These are phyloP conservation scores for Herpailurus yagouaroundi DNA, from an alignment of 2,113 vertebrate species.

Conservation along the genomic window DNA sequence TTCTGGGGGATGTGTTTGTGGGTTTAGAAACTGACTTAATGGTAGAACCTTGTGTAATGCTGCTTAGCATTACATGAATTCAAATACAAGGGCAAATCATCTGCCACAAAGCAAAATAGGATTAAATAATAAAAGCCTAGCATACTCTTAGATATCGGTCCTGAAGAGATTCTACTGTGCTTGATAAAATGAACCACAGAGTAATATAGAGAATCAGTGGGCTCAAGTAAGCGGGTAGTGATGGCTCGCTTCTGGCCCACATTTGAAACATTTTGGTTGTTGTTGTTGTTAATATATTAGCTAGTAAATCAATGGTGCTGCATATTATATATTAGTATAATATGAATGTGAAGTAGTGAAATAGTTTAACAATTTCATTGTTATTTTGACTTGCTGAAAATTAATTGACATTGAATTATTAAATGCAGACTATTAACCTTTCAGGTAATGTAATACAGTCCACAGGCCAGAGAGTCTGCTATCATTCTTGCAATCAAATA, in stretches of 20 bases:
- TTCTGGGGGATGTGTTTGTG: not conserved
- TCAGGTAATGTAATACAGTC: not conserved
- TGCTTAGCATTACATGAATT: not conserved
- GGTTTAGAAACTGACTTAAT: not conserved
- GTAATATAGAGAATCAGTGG: not conserved
- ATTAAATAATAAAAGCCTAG: not conserved
- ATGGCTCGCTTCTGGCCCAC: not conserved
- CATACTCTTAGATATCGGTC: not conserved
- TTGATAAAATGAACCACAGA: not conserved
- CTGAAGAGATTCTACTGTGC: not conserved
- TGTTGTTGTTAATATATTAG: not conserved
- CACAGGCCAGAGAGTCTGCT: not conserved
- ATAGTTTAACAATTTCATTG: not conserved
- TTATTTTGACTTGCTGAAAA: constrained; percentile 34
- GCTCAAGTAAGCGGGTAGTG: not conserved
- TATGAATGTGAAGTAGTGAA: not conserved
- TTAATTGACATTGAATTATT: not conserved
- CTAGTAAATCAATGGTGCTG: not conserved
- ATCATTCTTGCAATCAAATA: not conserved
- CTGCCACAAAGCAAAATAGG: not conserved
- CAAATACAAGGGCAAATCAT: not conserved
- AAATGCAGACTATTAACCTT: constrained; percentile 6
- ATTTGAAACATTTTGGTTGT: not conserved
- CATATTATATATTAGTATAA: constrained; percentile 14
- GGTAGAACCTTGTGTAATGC: not conserved